phyloP scores from a whole-genome alignment of 92 coral and sea anemone species.

The Muricea muricata region DNA sequence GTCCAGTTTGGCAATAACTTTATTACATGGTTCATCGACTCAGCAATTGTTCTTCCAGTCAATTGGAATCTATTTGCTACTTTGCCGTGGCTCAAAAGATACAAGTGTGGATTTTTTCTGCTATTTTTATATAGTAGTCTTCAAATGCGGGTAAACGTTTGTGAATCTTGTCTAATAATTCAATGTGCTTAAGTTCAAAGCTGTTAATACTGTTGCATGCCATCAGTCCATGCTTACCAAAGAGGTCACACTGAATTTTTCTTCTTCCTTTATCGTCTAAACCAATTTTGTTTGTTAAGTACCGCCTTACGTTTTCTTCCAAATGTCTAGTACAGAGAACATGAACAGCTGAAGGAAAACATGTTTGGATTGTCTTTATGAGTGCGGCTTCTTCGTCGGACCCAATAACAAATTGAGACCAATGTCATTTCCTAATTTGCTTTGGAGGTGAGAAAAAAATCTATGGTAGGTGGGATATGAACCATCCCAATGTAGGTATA shows the following conservation, averaged over 20 bases:
- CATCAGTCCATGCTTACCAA: too few relatives aligned
- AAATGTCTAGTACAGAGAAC: too few relatives aligned
- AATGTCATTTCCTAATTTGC: constrained; percentile 13
- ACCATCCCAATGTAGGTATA: constrained; percentile 5
- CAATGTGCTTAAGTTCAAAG: too few relatives aligned
- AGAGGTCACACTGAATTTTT: too few relatives aligned
- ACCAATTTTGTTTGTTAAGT: constrained; percentile 25
- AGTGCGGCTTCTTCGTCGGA: constrained; percentile 31
- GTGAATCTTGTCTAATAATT: too few relatives aligned
- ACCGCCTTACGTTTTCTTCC: constrained; percentile 32
- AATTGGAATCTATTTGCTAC: too few relatives aligned
- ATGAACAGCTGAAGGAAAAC: constrained; percentile 16
- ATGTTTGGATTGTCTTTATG: neutral
- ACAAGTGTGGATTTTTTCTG: too few relatives aligned
- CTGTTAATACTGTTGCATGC: too few relatives aligned
- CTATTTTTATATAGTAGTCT: too few relatives aligned
- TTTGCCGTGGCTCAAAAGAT: too few relatives aligned
- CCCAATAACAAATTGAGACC: constrained; percentile 8
- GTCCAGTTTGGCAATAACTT: constrained; percentile 15
- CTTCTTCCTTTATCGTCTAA: neutral
- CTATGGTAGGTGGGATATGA: constrained; percentile 16
- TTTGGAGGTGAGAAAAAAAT: constrained; percentile 18
- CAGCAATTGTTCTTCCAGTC: constrained; percentile 25
- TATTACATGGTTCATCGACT: constrained; percentile 16
- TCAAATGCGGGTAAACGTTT: too few relatives aligned